A percentile compares a stretch with the other conserved stretches of the same genome.
phyloP scores from a whole-genome alignment of 2,888 invertebrate genomes.

The Yponomeuta sedellus region DNA sequence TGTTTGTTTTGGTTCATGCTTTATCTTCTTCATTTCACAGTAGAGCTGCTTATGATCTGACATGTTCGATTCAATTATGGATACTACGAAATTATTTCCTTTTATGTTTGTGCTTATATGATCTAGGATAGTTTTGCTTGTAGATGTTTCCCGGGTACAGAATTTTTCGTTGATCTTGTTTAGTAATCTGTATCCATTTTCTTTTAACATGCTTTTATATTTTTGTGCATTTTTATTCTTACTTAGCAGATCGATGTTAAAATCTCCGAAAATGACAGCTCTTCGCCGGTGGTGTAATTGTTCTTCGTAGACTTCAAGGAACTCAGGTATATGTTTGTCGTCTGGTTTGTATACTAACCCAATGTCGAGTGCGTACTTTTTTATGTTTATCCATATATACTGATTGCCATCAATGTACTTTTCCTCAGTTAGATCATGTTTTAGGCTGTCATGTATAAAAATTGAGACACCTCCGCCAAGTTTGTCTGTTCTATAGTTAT shows the following conservation, averaged over 20 bases:
- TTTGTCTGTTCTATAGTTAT: background rate
- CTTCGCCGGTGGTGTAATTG: background rate
- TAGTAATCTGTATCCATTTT: background rate
- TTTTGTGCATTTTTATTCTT: background rate
- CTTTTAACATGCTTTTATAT: background rate
- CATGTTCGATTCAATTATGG: slow-evolving; percentile 22
- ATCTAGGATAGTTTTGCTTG: slow-evolving; percentile 2
- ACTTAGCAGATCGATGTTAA: background rate
- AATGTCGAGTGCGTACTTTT: background rate
- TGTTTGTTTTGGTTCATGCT: slow-evolving; percentile 13
- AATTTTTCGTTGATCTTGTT: background rate
- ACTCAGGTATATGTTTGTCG: background rate
- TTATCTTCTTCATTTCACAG: slow-evolving; percentile 19
- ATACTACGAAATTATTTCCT: slow-evolving; percentile 19
- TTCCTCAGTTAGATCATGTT: slow-evolving; percentile 1
- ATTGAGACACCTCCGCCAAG: slow-evolving; percentile 2
- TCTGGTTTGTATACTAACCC: slow-evolving; percentile 7
- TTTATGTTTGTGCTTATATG: slow-evolving; percentile 5
- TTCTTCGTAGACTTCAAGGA: background rate
- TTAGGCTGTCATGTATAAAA: background rate
- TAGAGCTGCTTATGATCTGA: slow-evolving; percentile 25
- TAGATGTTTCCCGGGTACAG: slow-evolving; percentile 1
- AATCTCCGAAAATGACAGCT: slow-evolving; percentile 1
- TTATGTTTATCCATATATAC: background rate
- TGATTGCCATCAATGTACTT: background rate